These are phyloP conservation scores for Caenorhabditis sp. DNA, from an alignment of 2,888 invertebrate species.

Conservation along the genomic window DNA sequence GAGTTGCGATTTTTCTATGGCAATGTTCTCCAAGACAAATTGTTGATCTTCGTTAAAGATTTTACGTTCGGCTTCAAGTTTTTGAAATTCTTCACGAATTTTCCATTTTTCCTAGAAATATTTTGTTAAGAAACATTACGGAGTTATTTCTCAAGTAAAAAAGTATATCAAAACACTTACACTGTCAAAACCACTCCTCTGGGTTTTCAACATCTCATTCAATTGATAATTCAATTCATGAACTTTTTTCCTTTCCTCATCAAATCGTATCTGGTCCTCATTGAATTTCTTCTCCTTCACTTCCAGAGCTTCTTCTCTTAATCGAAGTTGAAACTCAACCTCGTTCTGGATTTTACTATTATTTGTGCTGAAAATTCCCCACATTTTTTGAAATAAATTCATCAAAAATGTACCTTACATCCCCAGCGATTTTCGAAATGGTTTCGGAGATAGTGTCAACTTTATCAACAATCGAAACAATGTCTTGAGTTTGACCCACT, in stretches of 20 bases:
- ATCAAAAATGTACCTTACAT: slow-evolving; percentile 20
- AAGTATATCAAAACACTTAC: slow-evolving; percentile 18
- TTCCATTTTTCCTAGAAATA: slow-evolving; percentile 52
- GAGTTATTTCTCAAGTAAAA: too few relatives aligned
- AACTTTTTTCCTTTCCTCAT: slow-evolving; percentile 56
- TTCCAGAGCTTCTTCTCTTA: slow-evolving; percentile 41
- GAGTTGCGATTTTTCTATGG: slow-evolving; percentile 22
- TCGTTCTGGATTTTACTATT: slow-evolving; percentile 29
- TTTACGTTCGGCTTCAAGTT: slow-evolving; percentile 44
- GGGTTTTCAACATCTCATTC: slow-evolving; percentile 49
- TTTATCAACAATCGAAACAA: slow-evolving; percentile 44
- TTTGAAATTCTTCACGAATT: slow-evolving; percentile 47
- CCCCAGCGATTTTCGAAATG: slow-evolving; percentile 38
- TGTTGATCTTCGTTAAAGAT: slow-evolving; percentile 54
- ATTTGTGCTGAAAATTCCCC: slow-evolving; percentile 1
- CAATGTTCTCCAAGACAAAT: slow-evolving; percentile 40
- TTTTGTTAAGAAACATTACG: not conserved
- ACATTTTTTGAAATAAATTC: not conserved
- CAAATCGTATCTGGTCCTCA: slow-evolving; percentile 27
- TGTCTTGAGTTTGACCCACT: slow-evolving; percentile 33
- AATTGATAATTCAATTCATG: slow-evolving; percentile 52
- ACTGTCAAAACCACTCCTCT: slow-evolving; percentile 42
- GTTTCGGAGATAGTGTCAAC: slow-evolving; percentile 39
- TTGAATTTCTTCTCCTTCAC: slow-evolving; percentile 41
- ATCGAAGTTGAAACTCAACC: slow-evolving; percentile 22